phyloP scores from a whole-genome alignment of 2,888 invertebrate genomes.

The Drosophila anomalata region DNA sequence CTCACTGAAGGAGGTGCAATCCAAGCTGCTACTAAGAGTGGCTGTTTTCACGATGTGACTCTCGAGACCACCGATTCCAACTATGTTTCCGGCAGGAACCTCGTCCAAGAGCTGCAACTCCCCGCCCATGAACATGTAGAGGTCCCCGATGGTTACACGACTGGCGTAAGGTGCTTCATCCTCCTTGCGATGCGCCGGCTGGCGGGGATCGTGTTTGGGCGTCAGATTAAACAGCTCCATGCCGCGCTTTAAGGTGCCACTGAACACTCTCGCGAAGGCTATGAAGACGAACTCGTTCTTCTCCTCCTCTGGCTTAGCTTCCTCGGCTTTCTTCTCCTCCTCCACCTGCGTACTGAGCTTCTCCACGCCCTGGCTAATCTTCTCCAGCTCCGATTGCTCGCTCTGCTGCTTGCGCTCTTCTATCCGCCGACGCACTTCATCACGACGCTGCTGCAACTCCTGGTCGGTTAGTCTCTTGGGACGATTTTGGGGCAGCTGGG shows the following conservation, averaged over 20 bases:
- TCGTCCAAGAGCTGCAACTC: conserved; percentile 92
- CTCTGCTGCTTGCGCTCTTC: conserved; percentile 84
- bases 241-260: conserved; percentile 91
- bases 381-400: conserved; percentile 60
- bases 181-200: conserved; percentile 53
- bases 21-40: conserved; percentile 91
- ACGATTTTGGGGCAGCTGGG: conserved; percentile 91
- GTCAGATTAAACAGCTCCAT: conserved; percentile 92
- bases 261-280: conserved; percentile 96
- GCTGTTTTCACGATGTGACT: conserved; percentile 94
- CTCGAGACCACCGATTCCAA: conserved; percentile 94
- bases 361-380: conserved; percentile 69
- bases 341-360: conserved; percentile 53
- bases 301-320: conserved; percentile 53
- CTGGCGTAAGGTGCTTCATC: conserved; percentile 81
- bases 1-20: conserved; percentile 95
- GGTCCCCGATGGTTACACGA: conserved; percentile 86
- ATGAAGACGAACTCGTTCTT: conserved; percentile 88
- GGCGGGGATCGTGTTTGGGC: conserved; percentile 93
- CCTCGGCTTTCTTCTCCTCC: neutral
- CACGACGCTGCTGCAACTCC: conserved; percentile 89
- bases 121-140: conserved; percentile 96
- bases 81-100: conserved; percentile 95
- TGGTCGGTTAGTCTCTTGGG: conserved; percentile 90
- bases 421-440: conserved; percentile 88